Conservation (phyloP, 2,113 vertebrate species). For the Malurus elegans region DNA sequence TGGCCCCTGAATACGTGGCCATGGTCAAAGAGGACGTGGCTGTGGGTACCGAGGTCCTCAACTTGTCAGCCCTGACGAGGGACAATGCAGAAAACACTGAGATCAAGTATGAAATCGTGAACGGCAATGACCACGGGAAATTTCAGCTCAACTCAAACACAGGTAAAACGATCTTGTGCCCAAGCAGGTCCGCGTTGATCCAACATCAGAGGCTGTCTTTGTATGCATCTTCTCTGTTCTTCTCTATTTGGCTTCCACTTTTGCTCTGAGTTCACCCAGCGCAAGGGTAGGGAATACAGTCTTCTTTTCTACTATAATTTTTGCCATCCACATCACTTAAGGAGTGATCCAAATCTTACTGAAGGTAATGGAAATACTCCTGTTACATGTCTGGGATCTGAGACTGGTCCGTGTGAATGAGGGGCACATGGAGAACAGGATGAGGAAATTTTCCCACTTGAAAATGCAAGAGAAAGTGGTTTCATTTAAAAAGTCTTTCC, state of each 20-base stretch:
- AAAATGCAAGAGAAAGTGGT: neutral
- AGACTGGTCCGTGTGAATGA: neutral
- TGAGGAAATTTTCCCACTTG: neutral
- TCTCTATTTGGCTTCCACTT: neutral
- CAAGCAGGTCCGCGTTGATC: neutral
- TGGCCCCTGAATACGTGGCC: conserved; percentile 80
- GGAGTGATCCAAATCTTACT: neutral
- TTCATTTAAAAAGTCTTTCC: neutral
- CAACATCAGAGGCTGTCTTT: neutral
- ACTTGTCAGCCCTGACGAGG: conserved; percentile 76
- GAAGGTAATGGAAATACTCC: neutral
- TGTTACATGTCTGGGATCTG: neutral
- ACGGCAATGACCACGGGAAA: conserved; percentile 83
- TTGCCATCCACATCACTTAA: neutral
- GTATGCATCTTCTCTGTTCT: neutral
- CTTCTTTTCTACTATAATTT: neutral
- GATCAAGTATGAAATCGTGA: conserved; percentile 80
- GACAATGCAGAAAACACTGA: conserved; percentile 72
- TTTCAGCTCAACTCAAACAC: conserved; percentile 84
- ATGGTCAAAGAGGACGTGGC: conserved; percentile 81
- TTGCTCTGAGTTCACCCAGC: neutral
- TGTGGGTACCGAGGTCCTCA: conserved; percentile 82
- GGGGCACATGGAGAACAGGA: neutral
- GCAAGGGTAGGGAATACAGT: neutral
- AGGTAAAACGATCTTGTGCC: conserved; percentile 70